Conservation (phyloP, 2,113 vertebrate species). For the Thamnophis sirtalis region DNA sequence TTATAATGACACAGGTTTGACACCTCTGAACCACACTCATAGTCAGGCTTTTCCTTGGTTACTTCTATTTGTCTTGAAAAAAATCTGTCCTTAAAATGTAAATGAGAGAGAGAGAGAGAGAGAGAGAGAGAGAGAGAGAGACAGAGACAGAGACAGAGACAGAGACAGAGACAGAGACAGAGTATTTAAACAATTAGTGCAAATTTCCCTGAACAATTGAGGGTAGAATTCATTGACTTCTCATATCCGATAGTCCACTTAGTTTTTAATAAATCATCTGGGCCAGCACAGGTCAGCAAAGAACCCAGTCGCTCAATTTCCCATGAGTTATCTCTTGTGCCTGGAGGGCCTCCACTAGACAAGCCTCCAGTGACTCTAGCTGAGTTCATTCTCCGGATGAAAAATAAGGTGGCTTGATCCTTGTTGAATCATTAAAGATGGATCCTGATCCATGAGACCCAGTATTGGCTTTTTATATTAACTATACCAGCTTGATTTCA, state of each 20-base stretch:
- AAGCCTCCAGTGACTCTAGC: background rate
- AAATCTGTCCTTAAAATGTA: background rate
- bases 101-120: too few relatives aligned
- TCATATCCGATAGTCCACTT: background rate
- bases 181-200: background rate
- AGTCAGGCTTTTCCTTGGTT: background rate
- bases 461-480: background rate
- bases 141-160: too few relatives aligned
- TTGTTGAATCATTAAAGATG: background rate
- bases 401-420: background rate
- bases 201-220: background rate
- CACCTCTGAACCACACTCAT: background rate
- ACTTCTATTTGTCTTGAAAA: background rate
- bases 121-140: too few relatives aligned
- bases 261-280: background rate
- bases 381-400: background rate
- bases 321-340: background rate
- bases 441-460: background rate
- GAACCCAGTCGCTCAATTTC: background rate
- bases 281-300: background rate
- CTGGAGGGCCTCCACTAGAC: background rate
- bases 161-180: too few relatives aligned
- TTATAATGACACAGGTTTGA: too few relatives aligned
- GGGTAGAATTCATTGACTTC: background rate
- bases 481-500: background rate